phyloP scores from a whole-genome alignment of 2,797 vertebrate species.

The Pseudotriccus pelzelni region DNA sequence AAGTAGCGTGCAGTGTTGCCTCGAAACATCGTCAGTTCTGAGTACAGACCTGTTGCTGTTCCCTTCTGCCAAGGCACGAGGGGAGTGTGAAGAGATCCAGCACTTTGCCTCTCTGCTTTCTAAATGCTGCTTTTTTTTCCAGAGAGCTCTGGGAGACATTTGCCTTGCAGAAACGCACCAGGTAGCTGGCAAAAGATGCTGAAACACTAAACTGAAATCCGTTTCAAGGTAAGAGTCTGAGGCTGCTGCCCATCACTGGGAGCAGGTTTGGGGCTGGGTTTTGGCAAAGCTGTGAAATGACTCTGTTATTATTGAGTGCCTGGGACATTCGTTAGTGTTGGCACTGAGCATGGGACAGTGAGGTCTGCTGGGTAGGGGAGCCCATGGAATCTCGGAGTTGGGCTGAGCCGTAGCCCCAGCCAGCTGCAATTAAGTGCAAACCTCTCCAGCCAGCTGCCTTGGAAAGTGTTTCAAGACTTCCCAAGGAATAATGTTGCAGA shows the following conservation, averaged over 20 bases:
- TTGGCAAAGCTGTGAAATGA: not conserved
- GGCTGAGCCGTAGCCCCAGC: not conserved
- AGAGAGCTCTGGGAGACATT: not conserved
- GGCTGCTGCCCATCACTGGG: not conserved
- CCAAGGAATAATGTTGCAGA: not conserved
- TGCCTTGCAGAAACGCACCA: fast-evolving
- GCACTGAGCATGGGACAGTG: not conserved
- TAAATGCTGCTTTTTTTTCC: not conserved
- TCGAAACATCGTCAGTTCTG: not conserved
- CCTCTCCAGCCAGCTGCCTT: not conserved
- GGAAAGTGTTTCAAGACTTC: not conserved
- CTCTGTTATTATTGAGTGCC: not conserved
- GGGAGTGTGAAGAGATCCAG: not conserved
- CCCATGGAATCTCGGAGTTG: not conserved
- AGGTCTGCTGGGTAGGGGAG: not conserved
- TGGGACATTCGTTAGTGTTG: not conserved
- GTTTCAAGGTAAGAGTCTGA: not conserved
- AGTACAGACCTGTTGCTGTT: conserved; percentile 8
- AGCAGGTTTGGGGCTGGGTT: not conserved
- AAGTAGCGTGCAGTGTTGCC: not conserved
- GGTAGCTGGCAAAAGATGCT: not conserved
- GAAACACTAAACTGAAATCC: not conserved
- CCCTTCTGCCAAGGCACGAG: not conserved
- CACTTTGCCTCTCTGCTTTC: not conserved
- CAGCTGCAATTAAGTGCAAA: not conserved